Base-by-base conservation (phyloP, 2,113 vertebrate genomes). In the Daphoenositta chrysoptera region DNA sequence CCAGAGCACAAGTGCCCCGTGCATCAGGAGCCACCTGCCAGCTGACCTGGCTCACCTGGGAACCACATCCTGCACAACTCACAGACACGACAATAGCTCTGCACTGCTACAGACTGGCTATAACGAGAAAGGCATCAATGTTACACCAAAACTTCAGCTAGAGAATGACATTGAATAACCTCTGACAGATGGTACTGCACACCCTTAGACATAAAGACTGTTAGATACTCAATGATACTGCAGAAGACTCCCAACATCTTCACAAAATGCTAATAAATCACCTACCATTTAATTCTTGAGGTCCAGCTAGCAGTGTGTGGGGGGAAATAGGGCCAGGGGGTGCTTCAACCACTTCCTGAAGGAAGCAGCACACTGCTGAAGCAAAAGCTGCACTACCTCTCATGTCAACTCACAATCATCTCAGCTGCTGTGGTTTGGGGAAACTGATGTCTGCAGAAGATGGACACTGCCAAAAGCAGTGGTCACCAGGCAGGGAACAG, bases 1-100 rank as follows among this genome's bases (percentile, higher is more conserved):
- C n/a, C 37, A n/a, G 0, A 0, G 44, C 37, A 35, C 31, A 47
- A 72, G 33, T 0, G 5, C 48, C 80, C 15, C 7, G 5, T 17
- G 53, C 44, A 66, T 15, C 0, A 0, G 8, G 27, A 72, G 39
- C 33, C 51, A 56, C 31, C 3, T 3, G 13, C 24, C 61, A 54
- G 86, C 42, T 75, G 48, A 58, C 20, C 56, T 65, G 37, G 40
- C 18, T 65, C 60, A 37, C 53, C 60, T 76, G 73, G 48, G 65
- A 31, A 57, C 22, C 68, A 78, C 33, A 64, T 18, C 69, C 69
- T 37, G 33, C 31, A 31, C 47, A 30, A 19, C 33, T 13, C 45
- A 47, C 0, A 0, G 4, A 40, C 26, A 40, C n/a, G n/a, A n/a
- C 37, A 66, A 9, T 0, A 0, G 56, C 58, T 69, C 35, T 0